Evolutionary conservation across 2,888 invertebrate genomes (phyloP).

Genomic region (Bembecia ichneumoniformis): DNA sequence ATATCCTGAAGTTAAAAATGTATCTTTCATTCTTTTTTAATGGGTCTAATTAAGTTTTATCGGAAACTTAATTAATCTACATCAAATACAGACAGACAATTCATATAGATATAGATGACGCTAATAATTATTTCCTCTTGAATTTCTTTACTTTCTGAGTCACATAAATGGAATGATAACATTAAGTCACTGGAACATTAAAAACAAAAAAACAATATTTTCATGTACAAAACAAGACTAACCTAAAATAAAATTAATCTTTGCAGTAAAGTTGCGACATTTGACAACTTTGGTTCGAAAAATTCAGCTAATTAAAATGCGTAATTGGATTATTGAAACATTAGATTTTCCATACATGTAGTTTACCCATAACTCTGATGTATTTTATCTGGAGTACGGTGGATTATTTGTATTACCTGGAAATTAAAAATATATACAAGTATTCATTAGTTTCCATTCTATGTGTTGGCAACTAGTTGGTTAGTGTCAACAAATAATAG

Average conservation of each 20-base stretch:
- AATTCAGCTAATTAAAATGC: slow-evolving; percentile 5
- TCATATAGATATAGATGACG: no score
- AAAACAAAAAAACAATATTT: not conserved
- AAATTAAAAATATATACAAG: not conserved
- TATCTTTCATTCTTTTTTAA: no score
- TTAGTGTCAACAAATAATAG: no score
- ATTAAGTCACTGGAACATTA: not conserved
- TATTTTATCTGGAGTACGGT: not conserved
- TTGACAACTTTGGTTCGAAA: slow-evolving; percentile 33
- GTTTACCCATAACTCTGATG: no score
- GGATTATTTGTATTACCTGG: not conserved
- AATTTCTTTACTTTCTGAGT: no score
- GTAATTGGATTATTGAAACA: not conserved
- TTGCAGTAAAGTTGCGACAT: slow-evolving; percentile 18
- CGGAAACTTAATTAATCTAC: no score
- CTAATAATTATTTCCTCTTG: not conserved
- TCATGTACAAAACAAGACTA: not conserved
- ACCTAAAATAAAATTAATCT: slow-evolving; percentile 7
- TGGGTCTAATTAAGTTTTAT: no score
- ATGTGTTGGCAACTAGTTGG: no score
- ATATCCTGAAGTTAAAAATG: no score
- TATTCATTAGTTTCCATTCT: no score
- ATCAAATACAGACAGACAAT: no score
- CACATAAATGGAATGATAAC: not conserved
- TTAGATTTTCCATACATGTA: no score